Evolutionary conservation across 35 echinoderm and acorn worm species (phyloP).

Genomic region (Diadema setosum): DNA sequence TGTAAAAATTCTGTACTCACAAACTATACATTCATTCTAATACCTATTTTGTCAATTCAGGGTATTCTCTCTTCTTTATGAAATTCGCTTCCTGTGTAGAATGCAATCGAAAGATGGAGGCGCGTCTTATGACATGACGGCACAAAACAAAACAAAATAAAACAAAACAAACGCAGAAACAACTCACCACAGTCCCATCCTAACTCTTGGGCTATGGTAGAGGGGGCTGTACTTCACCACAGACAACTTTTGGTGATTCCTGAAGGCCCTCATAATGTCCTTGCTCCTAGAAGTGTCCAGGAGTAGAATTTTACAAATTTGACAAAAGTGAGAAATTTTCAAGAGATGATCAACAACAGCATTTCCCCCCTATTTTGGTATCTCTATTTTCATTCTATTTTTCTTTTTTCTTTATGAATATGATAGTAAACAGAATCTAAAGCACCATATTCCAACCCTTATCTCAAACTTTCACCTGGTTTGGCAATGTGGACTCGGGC

Average conservation of each 20-base stretch:
- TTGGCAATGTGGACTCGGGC: too few species aligned
- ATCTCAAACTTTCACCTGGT: too few species aligned
- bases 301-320: not conserved
- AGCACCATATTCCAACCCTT: too few species aligned
- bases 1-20: too few species aligned
- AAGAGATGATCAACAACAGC: not conserved
- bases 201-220: conserved; percentile 49
- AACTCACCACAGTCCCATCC: conserved; percentile 73
- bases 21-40: too few species aligned
- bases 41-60: too few species aligned
- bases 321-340: not conserved
- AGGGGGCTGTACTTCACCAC: conserved; percentile 51
- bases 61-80: too few species aligned
- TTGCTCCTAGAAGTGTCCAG: conserved; percentile 25
- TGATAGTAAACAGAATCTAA: too few species aligned
- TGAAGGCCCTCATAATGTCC: conserved; percentile 72
- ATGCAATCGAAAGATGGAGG: too few species aligned
- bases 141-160: not conserved
- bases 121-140: not conserved
- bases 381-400: not conserved
- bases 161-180: not conserved
- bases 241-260: conserved; percentile 15
- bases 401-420: not conserved
- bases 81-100: too few species aligned
- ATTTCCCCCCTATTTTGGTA: not conserved